Base-by-base conservation (phyloP, 2,888 invertebrate genomes). In the Suillia variegata region DNA sequence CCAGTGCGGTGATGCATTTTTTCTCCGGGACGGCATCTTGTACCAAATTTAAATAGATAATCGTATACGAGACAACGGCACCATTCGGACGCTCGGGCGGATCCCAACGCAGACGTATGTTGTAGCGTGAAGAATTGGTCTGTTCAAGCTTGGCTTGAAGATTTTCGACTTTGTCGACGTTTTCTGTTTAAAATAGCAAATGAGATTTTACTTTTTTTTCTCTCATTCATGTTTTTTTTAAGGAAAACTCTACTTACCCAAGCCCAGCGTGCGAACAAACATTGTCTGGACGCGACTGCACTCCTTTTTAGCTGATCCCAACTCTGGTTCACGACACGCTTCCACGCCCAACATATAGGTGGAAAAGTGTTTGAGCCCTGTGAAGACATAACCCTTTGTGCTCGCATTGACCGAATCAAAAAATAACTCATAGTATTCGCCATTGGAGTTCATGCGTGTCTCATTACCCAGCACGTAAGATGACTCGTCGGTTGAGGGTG, bases 81-180 rank as follows among this genome's bases (percentile, higher is more conserved):
- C 98, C 96, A 80, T 98, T 98, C 0, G 98, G 96, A 63, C 88
- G 83, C 20, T 77, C 69, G 0, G 98, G 97, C 67, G 91, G 89
- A 2, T 86, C 84, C 98, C 98, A 98, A 22, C 83, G 85, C 2
- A 94, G 82, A 50, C 87, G 87, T 13, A 92, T 87, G 67, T 85
- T 85, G 1, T 86, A 86, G 18, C 82, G 68, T 0, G 85, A 84
- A 63, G 86, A 84, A 13, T 81, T 81, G 0, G 72, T 70, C 6
- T 62, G 63, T 54, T 73, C 75, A n/a, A 71, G 33, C 0, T 55
- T 72, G 1, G 84, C 85, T 1, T 78, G 80, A 18, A 88, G 78
- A 61, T 85, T 81, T 13, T 79, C 81, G 47, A 91, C 87, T 61
- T 85, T 82, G 77, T 94, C 93, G 52, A 89, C 91, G 66, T 85